Percentiles rank a stretch among this genome's conserved stretches.
These are phyloP conservation scores for Cladorhizidae sp. DNA, from an alignment of 37 sponge, comb jelly and placozoan genomes.

Conservation along the genomic window DNA sequence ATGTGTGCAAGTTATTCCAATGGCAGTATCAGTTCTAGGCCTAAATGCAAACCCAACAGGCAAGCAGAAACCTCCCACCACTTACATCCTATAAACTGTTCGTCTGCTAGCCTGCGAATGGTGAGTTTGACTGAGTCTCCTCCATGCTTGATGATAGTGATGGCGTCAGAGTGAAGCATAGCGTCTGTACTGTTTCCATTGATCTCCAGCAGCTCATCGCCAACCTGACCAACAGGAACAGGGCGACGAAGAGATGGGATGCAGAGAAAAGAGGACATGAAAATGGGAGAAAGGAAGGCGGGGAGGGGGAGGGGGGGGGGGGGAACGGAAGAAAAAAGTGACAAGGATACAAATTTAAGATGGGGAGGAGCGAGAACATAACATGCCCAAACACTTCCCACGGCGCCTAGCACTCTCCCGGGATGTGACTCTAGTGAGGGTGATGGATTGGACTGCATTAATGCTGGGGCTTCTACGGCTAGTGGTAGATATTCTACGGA, in stretches of 20 bases:
- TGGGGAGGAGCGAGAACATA: no score
- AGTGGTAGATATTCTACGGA: no score
- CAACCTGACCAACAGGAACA: conserved; percentile 47
- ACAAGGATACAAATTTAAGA: not conserved
- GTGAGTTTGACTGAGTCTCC: conserved; percentile 76
- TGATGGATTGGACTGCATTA: not conserved
- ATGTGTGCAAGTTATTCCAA: no score
- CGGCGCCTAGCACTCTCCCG: no score
- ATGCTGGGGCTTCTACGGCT: not conserved
- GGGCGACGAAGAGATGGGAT: no score
- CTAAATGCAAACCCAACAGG: no score
- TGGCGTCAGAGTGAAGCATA: conserved; percentile 90
- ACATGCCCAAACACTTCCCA: no score
- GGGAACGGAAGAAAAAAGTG: no score
- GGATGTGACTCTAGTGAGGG: no score
- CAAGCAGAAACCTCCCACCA: not conserved
- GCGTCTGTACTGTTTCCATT: conserved; percentile 86
- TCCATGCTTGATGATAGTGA: conserved; percentile 88
- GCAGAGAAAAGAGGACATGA: not conserved
- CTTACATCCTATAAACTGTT: conserved; percentile 36
- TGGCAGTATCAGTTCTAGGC: no score
- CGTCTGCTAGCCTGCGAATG: conserved; percentile 67
- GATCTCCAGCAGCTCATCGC: conserved; percentile 95
- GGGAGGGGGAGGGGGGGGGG: not conserved
- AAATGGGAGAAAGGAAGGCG: not conserved